Conservation (phyloP, 2,888 invertebrate species). For the Ectemnius cavifrons region DNA sequence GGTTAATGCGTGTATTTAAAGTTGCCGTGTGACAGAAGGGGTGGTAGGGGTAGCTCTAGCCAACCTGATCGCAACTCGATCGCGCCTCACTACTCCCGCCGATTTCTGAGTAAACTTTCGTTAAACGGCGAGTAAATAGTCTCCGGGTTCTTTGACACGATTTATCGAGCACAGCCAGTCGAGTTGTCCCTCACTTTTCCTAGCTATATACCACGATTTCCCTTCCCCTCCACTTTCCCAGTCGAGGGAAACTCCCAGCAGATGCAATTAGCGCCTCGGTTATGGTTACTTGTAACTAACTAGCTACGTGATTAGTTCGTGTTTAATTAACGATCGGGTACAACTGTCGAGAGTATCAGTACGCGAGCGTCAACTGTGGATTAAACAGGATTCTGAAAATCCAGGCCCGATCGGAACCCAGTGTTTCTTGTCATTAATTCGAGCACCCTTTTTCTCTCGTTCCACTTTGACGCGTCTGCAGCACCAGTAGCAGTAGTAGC, state of each 20-base stretch:
- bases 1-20: conserved; percentile 1
- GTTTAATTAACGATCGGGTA: conserved; percentile 1
- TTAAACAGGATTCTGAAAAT: background rate
- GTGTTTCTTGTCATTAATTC: background rate
- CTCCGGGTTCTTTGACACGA: conserved; percentile 50
- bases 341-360: background rate
- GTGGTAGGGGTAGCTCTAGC: conserved; percentile 17
- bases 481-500: background rate
- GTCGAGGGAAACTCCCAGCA: conserved; percentile 2
- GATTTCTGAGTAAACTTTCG: conserved; percentile 40
- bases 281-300: conserved; percentile 50
- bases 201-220: no score
- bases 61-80: conserved; percentile 21
- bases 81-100: conserved; percentile 29
- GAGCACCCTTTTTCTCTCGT: conserved; percentile 1
- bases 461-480: background rate
- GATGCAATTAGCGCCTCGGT: conserved; percentile 52
- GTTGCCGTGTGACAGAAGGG: conserved; percentile 23
- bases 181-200: conserved; percentile 17
- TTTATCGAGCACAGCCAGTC: conserved; percentile 41
- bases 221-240: no score
- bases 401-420: background rate
- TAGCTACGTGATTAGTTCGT: background rate
- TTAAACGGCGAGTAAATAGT: conserved; percentile 39
- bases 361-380: background rate